phyloP scores from a whole-genome alignment of 2,888 invertebrate genomes.

The Automeris io region DNA sequence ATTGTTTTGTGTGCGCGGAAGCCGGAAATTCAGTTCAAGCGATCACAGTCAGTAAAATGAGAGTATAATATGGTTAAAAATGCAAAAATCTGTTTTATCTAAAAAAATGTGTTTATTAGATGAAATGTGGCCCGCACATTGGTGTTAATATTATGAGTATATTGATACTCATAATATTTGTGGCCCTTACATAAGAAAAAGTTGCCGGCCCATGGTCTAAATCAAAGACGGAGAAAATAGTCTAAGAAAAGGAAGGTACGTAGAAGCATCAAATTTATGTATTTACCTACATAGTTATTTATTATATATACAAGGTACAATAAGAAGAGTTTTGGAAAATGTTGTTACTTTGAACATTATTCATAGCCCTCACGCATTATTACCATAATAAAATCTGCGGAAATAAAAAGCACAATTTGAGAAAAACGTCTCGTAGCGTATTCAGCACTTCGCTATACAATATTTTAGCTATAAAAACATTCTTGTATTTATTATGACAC shows the following conservation, averaged over 20 bases:
- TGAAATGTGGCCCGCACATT: too few relatives aligned
- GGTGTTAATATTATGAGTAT: too few relatives aligned
- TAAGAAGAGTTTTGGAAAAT: background rate
- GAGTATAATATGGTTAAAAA: too few relatives aligned
- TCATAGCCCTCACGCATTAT: constrained; percentile 49
- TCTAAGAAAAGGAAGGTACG: background rate
- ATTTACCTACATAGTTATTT: background rate
- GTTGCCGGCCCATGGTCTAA: too few relatives aligned
- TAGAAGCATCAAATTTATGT: background rate
- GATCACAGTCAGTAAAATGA: too few relatives aligned
- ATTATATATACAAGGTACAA: background rate
- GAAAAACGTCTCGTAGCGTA: constrained; percentile 48
- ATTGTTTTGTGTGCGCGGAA: too few relatives aligned
- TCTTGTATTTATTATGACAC: constrained; percentile 25
- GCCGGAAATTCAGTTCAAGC: too few relatives aligned
- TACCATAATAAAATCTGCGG: constrained; percentile 58
- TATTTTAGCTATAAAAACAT: constrained; percentile 31
- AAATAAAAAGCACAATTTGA: constrained; percentile 64
- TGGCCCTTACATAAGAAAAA: too few relatives aligned
- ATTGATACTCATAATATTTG: too few relatives aligned
- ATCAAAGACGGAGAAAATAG: too few relatives aligned
- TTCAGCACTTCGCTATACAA: constrained; percentile 36
- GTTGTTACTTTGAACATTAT: constrained; percentile 30
- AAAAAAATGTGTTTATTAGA: too few relatives aligned
- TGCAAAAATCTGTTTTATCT: too few relatives aligned